Conservation (phyloP, 2,888 invertebrate species). For the Seira ritae region DNA sequence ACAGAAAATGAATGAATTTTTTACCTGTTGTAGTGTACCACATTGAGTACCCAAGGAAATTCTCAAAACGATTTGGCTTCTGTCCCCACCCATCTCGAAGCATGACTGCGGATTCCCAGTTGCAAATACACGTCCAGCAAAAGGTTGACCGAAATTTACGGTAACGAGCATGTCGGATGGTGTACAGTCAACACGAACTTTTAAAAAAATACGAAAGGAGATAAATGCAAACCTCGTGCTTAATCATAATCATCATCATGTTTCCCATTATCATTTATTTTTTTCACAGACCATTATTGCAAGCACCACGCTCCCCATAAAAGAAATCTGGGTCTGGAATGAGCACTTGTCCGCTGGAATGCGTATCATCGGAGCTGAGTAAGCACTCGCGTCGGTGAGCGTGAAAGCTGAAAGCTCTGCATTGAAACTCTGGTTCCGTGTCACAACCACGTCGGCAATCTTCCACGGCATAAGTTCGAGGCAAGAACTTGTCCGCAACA, state of each 20-base stretch:
- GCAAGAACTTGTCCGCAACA: slow-evolving; percentile 76
- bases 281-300: slow-evolving; percentile 84
- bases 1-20: no score
- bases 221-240: neutral
- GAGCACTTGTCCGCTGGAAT: slow-evolving; percentile 85
- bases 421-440: slow-evolving; percentile 76
- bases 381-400: slow-evolving; percentile 78
- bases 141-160: slow-evolving; percentile 77
- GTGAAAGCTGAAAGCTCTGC: slow-evolving; percentile 75
- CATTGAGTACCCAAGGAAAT: slow-evolving; percentile 79
- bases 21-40: slow-evolving; percentile 76
- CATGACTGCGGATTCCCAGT: slow-evolving; percentile 87
- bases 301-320: slow-evolving; percentile 88
- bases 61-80: slow-evolving; percentile 78
- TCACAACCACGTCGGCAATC: slow-evolving; percentile 76
- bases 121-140: slow-evolving; percentile 86
- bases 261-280: slow-evolving; percentile 17
- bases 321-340: slow-evolving; percentile 79
- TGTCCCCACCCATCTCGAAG: slow-evolving; percentile 79
- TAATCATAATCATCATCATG: neutral
- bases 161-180: slow-evolving; percentile 82
- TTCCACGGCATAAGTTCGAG: slow-evolving; percentile 75
- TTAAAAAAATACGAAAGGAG: slow-evolving; percentile 31
- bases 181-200: slow-evolving; percentile 90
- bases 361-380: slow-evolving; percentile 88